A percentile compares a stretch with the other conserved stretches of the same genome.
phyloP scores from a whole-genome alignment of 2,888 invertebrate genomes.

The Bombylius discolor region DNA sequence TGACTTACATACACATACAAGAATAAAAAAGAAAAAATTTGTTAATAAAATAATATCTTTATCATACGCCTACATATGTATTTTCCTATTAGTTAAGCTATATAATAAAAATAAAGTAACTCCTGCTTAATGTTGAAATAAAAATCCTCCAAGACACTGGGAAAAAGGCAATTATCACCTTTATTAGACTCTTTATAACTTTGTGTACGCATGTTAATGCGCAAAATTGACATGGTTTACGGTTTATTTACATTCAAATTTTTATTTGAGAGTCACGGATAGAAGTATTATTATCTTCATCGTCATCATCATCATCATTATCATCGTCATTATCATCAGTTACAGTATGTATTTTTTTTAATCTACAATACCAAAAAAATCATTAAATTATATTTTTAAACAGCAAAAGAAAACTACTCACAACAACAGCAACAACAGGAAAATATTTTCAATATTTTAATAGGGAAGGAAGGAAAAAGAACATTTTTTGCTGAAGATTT shows the following conservation, averaged over 20 bases:
- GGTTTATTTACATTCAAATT: slow-evolving; percentile 7
- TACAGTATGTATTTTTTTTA: no score
- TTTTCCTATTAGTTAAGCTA: not conserved
- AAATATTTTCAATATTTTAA: no score
- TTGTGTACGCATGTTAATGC: slow-evolving; percentile 3
- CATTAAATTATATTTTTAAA: no score
- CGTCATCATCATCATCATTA: not conserved
- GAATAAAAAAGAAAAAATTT: not conserved
- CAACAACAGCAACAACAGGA: no score
- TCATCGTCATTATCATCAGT: not conserved
- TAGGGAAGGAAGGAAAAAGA: no score
- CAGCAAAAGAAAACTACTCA: no score
- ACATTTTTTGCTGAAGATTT: no score
- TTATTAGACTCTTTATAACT: slow-evolving; percentile 5
- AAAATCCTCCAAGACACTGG: not conserved
- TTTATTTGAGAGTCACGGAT: not conserved
- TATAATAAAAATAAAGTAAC: not conserved
- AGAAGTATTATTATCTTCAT: not conserved
- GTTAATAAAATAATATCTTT: not conserved
- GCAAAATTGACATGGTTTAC: slow-evolving; percentile 6
- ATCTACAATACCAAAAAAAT: no score
- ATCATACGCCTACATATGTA: no score
- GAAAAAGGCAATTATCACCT: slow-evolving; percentile 3
- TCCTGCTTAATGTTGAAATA: not conserved
- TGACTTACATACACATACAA: no score